A percentile compares a stretch with the other conserved stretches of the same genome.
phyloP scores from a whole-genome alignment of 1,140 invertebrate species.

The Heliconius himera region DNA sequence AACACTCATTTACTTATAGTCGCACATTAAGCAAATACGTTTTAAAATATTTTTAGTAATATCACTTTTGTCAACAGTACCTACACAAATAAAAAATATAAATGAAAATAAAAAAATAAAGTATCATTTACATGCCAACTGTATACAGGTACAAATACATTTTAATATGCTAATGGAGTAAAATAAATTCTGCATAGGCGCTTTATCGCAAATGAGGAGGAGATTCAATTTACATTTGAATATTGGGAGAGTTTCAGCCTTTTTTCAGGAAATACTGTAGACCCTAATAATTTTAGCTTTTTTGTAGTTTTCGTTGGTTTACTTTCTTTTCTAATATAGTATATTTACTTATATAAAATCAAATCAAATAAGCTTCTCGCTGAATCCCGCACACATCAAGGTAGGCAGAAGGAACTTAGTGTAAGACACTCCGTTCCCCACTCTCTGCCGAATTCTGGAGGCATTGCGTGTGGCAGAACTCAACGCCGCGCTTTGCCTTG shows the following conservation, averaged over 20 bases:
- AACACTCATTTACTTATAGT: too few relatives aligned
- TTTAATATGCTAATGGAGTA: constrained; percentile 77
- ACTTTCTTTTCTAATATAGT: background rate
- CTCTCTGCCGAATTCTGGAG: too few relatives aligned
- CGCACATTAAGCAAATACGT: too few relatives aligned
- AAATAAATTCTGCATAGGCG: constrained; percentile 74
- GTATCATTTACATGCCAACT: constrained; percentile 1
- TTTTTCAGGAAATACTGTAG: constrained; percentile 1
- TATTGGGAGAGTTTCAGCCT: constrained; percentile 7
- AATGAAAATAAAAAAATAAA: constrained; percentile 1
- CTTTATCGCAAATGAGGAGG: constrained; percentile 70
- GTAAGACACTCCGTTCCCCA: too few relatives aligned
- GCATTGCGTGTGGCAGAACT: too few relatives aligned
- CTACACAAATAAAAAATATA: background rate
- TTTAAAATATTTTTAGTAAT: too few relatives aligned
- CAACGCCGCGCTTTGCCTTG: too few relatives aligned
- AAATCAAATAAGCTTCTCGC: too few relatives aligned
- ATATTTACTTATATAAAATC: background rate
- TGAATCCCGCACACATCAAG: too few relatives aligned
- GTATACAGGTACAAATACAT: constrained; percentile 29
- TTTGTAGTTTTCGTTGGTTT: background rate
- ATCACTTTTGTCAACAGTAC: background rate
- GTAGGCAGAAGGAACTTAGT: too few relatives aligned
- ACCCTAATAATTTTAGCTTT: background rate
- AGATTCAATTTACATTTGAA: constrained; percentile 65